A percentile compares a stretch with the other conserved stretches of the same genome.
Evolutionary conservation across 92 coral and sea anemone genomes (phyloP).

Genomic region (Siderastrea siderea): DNA sequence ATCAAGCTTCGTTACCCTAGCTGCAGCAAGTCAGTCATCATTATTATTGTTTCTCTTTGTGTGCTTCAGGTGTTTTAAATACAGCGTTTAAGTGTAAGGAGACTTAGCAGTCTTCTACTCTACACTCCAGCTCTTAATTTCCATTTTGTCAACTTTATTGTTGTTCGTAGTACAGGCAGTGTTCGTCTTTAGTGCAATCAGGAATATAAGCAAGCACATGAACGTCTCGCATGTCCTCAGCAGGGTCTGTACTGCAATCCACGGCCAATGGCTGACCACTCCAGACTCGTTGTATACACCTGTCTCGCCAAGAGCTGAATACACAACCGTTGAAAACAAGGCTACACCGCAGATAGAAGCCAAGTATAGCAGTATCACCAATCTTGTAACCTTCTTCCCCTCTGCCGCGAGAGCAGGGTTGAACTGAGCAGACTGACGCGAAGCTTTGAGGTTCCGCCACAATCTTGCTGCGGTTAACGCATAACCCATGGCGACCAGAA

Average conservation of each 20-base stretch:
- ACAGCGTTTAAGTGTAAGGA: too few relatives aligned
- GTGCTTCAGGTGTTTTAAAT: too few relatives aligned
- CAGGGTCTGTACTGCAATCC: slow-evolving; percentile 68
- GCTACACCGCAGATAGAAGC: slow-evolving; percentile 56
- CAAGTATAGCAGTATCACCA: slow-evolving; percentile 52
- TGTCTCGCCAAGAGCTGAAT: slow-evolving; percentile 58
- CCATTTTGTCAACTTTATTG: slow-evolving; percentile 12
- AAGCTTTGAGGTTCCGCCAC: slow-evolving; percentile 69
- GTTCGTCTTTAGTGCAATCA: slow-evolving; percentile 34
- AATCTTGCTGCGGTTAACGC: slow-evolving; percentile 59
- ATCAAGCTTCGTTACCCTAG: too few relatives aligned
- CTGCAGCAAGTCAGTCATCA: too few relatives aligned
- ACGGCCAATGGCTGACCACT: slow-evolving; percentile 66
- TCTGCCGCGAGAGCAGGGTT: slow-evolving; percentile 55
- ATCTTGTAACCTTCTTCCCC: slow-evolving; percentile 44
- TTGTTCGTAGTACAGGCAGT: slow-evolving; percentile 4
- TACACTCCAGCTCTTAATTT: background rate
- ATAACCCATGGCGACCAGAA: slow-evolving; percentile 73
- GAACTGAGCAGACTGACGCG: slow-evolving; percentile 35
- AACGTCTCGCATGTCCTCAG: slow-evolving; percentile 66
- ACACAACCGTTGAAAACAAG: slow-evolving; percentile 66
- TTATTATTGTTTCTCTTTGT: too few relatives aligned
- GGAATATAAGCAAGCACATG: slow-evolving; percentile 58
- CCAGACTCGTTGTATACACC: slow-evolving; percentile 46
- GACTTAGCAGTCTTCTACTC: too few relatives aligned